Base-by-base conservation (phyloP, 2,113 vertebrate genomes). In the Pollimyrus isidori region DNA sequence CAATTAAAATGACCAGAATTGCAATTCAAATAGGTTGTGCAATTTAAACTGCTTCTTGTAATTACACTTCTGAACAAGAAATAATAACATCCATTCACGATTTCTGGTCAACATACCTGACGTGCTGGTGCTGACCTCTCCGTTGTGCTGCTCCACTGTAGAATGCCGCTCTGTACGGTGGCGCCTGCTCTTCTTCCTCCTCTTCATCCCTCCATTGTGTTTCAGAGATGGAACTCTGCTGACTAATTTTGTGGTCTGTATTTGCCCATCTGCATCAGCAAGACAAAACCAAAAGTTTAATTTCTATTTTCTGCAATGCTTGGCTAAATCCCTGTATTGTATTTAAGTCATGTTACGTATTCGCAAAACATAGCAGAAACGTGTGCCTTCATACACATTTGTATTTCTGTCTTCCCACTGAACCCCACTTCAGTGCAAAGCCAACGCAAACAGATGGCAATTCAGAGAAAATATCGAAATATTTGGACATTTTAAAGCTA, bases 81-180 rank as follows among this genome's bases (percentile, higher is more conserved):
- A 42, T n/a, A 9, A 84, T n/a, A 42, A n/a, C 10, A 46, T 26
- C 17, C 30, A 4, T 15, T 65, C 21, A 4, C 50, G 19, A 23
- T 9, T 17, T 30, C 7, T 7, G 30, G 19, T 46, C 35, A 1
- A 1, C 56, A 80, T 42, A 98, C 98, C 98, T 96, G 97, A 98
- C 49, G 97, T 94, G 58, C 96, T 97, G 30, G 96, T 95, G 95
- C 97, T 97, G 87, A 96, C 93, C 65, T 98, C 97, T 7, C 96
- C 97, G 7, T 96, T 97, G 49, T 94, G 95, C 88, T 94, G 96
- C 92, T 98, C 97, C 35, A 94, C 21, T 0, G 96, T 95, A 9
- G 93, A 89, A 35, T 92, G 94, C 35, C 91, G 93, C 87, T 95
- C 97, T 92, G 93, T 49, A 7, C 92, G 94, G 62, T 91, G 95